phyloP scores from a whole-genome alignment of 2,888 invertebrate species.

The Diaperis boleti region DNA sequence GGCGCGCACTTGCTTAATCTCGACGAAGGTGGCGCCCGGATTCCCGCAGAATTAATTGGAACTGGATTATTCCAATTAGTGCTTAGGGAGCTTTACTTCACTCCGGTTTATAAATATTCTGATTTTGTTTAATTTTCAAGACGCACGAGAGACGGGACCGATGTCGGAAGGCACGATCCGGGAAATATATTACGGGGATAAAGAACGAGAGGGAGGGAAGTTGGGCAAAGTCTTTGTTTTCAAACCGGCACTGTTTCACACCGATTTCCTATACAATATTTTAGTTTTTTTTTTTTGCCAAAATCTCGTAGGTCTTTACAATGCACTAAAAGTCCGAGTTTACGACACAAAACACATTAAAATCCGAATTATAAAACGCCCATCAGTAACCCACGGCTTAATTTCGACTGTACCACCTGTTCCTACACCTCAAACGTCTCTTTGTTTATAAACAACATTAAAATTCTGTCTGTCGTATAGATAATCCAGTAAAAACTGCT shows the following conservation, averaged over 20 bases:
- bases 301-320: too few relatives aligned
- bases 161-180: conserved; percentile 25
- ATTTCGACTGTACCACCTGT: too few relatives aligned
- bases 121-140: conserved; percentile 61
- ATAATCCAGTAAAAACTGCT: conserved; percentile 21
- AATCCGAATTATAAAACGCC: too few relatives aligned
- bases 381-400: too few relatives aligned
- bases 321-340: too few relatives aligned
- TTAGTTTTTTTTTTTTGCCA: too few relatives aligned
- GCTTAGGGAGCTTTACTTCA: conserved; percentile 58
- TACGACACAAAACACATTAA: too few relatives aligned
- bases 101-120: conserved; percentile 60
- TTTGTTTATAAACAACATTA: conserved; percentile 26
- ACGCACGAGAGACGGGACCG: conserved; percentile 34
- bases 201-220: too few relatives aligned
- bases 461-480: conserved; percentile 22
- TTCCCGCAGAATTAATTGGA: conserved; percentile 64
- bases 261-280: too few relatives aligned
- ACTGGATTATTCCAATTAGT: conserved; percentile 66
- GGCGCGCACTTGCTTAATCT: conserved; percentile 56
- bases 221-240: too few relatives aligned
- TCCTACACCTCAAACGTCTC: too few relatives aligned
- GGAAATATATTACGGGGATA: conserved; percentile 25
- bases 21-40: conserved; percentile 62
- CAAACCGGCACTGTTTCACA: too few relatives aligned